A percentile compares a stretch with the other conserved stretches of the same genome.
These are phyloP conservation scores for Harpalus rubripes DNA, from an alignment of 2,888 invertebrate genomes.

Conservation along the genomic window DNA sequence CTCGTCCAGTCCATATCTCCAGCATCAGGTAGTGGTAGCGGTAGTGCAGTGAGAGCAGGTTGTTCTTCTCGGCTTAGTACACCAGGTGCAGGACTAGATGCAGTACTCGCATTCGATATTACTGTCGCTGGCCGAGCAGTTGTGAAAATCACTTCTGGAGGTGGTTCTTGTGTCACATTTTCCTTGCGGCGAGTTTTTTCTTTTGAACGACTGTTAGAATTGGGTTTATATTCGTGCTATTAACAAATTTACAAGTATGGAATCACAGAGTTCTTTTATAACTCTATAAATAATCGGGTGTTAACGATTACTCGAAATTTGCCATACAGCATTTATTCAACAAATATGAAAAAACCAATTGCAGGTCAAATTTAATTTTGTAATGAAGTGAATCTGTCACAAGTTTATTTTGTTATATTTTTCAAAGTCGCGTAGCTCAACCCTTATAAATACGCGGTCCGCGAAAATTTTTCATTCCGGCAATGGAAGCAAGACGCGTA, in stretches of 20 bases:
- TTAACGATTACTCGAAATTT: too few relatives aligned
- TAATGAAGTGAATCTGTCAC: too few relatives aligned
- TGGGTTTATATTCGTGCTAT: slow-evolving; percentile 41
- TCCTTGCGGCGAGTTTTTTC: slow-evolving; percentile 66
- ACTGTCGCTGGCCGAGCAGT: slow-evolving; percentile 84
- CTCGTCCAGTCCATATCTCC: slow-evolving; percentile 89
- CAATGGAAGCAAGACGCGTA: too few relatives aligned
- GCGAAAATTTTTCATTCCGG: too few relatives aligned
- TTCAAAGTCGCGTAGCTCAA: too few relatives aligned
- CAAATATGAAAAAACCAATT: too few relatives aligned
- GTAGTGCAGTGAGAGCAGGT: slow-evolving; percentile 76
- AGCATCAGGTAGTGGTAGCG: slow-evolving; percentile 83
- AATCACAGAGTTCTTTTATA: not conserved
- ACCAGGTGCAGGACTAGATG: slow-evolving; percentile 79
- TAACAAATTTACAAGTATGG: slow-evolving; percentile 2
- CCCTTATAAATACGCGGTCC: too few relatives aligned
- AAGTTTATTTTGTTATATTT: too few relatives aligned
- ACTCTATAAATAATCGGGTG: not conserved
- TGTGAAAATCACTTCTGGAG: slow-evolving; percentile 82
- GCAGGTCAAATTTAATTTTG: too few relatives aligned
- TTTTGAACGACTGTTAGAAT: slow-evolving; percentile 8
- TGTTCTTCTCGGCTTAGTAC: slow-evolving; percentile 81
- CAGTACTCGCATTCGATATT: slow-evolving; percentile 82
- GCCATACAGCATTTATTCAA: too few relatives aligned
- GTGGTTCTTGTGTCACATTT: slow-evolving; percentile 76